Percentiles rank a stretch among this genome's conserved stretches.
Conservation (phyloP, 1,140 invertebrate genomes). For the Mylabris phalerata region DNA sequence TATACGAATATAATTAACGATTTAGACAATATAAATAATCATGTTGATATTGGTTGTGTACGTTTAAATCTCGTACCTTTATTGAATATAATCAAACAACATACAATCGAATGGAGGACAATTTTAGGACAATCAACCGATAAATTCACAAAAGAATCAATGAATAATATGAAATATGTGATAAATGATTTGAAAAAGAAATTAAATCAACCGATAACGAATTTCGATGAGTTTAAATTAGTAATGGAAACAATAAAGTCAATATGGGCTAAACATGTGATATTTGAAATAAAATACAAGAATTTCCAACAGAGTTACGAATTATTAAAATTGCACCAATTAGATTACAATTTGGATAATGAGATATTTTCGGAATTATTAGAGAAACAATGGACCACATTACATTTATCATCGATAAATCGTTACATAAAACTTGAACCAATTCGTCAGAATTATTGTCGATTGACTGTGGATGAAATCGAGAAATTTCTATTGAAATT, state of each 20-base stretch:
- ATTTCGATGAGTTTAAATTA: conserved; percentile 73
- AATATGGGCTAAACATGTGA: conserved; percentile 64
- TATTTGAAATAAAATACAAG: conserved; percentile 66
- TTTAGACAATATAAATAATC: conserved; percentile 51
- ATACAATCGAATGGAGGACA: conserved; percentile 65
- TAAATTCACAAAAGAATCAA: conserved; percentile 51
- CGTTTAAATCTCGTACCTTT: conserved; percentile 61
- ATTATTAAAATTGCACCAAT: conserved; percentile 36
- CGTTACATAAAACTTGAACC: conserved; percentile 59
- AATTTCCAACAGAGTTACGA: conserved; percentile 54
- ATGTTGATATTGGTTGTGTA: conserved; percentile 57
- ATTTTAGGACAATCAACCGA: conserved; percentile 57
- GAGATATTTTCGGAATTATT: conserved; percentile 52
- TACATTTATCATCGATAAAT: conserved; percentile 61
- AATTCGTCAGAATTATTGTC: conserved; percentile 72
- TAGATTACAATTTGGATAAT: conserved; percentile 45
- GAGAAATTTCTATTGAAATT: conserved; percentile 60
- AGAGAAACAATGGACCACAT: conserved; percentile 58
- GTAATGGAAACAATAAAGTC: conserved; percentile 74
- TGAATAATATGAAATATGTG: conserved; percentile 37
- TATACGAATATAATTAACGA: conserved; percentile 72
- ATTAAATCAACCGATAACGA: conserved; percentile 63
- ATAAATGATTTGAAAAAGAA: conserved; percentile 49
- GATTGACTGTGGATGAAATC: conserved; percentile 66
- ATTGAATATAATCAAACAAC: conserved; percentile 54